phyloP scores from a whole-genome alignment of 2,888 invertebrate genomes.

The Ischnura elegans region DNA sequence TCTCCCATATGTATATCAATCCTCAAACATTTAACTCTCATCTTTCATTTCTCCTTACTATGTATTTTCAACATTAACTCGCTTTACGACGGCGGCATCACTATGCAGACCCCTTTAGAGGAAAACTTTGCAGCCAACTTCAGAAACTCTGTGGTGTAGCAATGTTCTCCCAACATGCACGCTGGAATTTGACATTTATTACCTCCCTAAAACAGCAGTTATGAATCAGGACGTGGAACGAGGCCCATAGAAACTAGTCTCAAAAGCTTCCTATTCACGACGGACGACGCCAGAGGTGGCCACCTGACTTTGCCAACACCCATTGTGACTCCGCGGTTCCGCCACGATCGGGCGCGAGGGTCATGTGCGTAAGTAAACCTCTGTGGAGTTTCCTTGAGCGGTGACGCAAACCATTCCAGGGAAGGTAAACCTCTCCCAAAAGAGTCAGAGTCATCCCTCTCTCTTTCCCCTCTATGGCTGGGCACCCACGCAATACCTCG shows the following conservation, averaged over 20 bases:
- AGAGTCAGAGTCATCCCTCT: not conserved
- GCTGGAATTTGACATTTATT: not conserved
- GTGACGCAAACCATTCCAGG: not conserved
- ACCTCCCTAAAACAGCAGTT: not conserved
- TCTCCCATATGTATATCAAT: no score
- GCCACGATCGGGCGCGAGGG: not conserved
- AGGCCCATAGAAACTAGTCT: not conserved
- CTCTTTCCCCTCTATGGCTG: not conserved
- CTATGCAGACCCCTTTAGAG: no score
- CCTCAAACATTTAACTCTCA: not conserved
- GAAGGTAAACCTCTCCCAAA: not conserved
- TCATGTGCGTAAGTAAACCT: not conserved
- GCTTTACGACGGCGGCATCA: not conserved
- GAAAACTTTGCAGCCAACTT: no score
- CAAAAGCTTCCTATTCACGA: not conserved
- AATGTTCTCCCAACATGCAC: not conserved
- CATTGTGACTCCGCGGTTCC: not conserved
- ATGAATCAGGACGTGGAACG: not conserved
- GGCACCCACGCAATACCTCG: not conserved
- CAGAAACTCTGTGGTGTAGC: no score
- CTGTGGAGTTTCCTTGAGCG: not conserved
- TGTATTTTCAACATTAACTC: not conserved
- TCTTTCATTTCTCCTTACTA: not conserved
- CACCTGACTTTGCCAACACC: not conserved
- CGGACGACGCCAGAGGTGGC: not conserved